A percentile compares a stretch with the other conserved stretches of the same genome.
These are phyloP conservation scores for Gasterosteus aculeatus DNA, from an alignment of 2,113 vertebrate species.

Conservation along the genomic window DNA sequence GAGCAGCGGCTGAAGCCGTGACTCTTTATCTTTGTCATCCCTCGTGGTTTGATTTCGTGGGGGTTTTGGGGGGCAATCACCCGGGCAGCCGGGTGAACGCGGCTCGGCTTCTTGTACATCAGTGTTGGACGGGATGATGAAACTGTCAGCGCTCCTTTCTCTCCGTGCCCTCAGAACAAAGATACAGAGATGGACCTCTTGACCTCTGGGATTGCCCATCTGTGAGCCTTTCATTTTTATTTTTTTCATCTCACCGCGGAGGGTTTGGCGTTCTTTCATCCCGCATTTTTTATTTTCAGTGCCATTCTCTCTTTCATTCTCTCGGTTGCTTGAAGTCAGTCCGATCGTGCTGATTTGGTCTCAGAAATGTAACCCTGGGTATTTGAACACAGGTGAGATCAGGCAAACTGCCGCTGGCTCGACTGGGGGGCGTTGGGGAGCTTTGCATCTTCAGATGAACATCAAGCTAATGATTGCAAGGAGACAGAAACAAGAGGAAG, in stretches of 20 bases:
- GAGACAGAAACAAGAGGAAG: background rate
- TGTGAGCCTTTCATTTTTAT: conserved; percentile 1
- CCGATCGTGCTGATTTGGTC: background rate
- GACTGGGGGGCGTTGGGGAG: background rate
- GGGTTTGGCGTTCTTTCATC: conserved; percentile 24
- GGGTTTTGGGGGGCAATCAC: conserved; percentile 16
- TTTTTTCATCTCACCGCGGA: background rate
- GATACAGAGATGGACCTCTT: conserved; percentile 21
- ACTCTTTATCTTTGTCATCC: background rate
- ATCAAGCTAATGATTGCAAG: background rate
- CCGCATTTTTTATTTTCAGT: background rate
- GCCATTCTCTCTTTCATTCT: background rate
- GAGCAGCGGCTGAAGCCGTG: background rate
- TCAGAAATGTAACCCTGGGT: background rate
- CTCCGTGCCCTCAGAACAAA: conserved; percentile 15
- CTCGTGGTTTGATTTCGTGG: conserved; percentile 20
- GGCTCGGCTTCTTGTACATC: conserved; percentile 39
- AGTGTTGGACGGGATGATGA: conserved; percentile 44
- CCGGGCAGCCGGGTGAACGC: conserved; percentile 11
- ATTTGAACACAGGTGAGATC: background rate
- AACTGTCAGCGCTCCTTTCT: conserved; percentile 28
- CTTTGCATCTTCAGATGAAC: background rate
- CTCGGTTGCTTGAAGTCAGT: background rate
- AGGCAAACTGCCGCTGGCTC: background rate
- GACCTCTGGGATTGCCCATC: conserved; percentile 37